phyloP scores from a whole-genome alignment of 2,888 invertebrate genomes.

The Pogonocherus hispidulus region DNA sequence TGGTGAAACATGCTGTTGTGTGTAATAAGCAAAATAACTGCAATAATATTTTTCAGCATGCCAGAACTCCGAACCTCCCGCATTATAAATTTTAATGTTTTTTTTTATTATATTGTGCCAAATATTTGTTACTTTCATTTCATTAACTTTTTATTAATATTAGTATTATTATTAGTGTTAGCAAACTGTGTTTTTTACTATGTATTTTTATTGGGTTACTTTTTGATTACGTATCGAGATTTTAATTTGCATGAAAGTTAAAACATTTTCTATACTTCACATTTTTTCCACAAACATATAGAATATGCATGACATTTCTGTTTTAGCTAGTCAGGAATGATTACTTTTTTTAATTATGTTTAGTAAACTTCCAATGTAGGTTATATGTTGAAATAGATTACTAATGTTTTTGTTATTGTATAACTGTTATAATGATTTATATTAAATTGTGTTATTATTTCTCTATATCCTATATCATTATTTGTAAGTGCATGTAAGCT shows the following conservation, averaged over 20 bases:
- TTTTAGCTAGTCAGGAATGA: slow-evolving; percentile 22
- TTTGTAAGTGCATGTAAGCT: slow-evolving; percentile 40
- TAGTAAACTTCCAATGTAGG: not conserved
- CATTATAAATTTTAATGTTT: too few species aligned
- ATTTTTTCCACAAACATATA: too few species aligned
- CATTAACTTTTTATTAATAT: not conserved
- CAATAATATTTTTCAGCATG: too few species aligned
- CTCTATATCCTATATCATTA: not conserved
- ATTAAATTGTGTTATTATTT: slow-evolving; percentile 48
- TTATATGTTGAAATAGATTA: slow-evolving; percentile 2
- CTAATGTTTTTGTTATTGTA: slow-evolving; percentile 50
- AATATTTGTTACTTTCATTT: not conserved
- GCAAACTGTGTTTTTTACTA: too few species aligned
- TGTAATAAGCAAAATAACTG: too few species aligned
- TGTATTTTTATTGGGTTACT: too few species aligned
- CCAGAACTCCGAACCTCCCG: too few species aligned
- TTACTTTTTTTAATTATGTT: slow-evolving; percentile 9
- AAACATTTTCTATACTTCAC: too few species aligned
- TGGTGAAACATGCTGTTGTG: too few species aligned
- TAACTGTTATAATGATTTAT: slow-evolving; percentile 53
- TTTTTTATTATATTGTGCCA: not conserved
- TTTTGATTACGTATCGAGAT: too few species aligned
- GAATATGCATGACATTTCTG: slow-evolving; percentile 8
- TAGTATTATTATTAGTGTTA: not conserved
- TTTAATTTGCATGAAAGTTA: too few species aligned